Evolutionary conservation across 1,140 invertebrate genomes (phyloP).

Genomic region (Eurosta solidaginis): DNA sequence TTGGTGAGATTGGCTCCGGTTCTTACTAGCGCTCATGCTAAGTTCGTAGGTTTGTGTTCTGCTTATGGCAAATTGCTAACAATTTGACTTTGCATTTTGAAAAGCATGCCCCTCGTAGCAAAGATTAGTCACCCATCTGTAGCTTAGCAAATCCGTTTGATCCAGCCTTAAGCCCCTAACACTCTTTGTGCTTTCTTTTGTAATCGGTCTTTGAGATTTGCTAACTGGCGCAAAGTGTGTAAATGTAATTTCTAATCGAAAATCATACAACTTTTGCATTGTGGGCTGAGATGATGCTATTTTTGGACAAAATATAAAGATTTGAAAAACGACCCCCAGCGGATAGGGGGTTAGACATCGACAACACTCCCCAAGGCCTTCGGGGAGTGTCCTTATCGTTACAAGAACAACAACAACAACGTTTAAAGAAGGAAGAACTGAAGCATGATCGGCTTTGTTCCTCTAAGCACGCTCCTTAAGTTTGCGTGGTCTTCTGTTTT

Average conservation of each 20-base stretch:
- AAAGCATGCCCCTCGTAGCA: slow-evolving; percentile 41
- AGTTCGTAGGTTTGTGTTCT: not conserved
- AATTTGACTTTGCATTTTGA: slow-evolving; percentile 52
- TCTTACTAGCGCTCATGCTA: not conserved
- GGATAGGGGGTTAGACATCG: too few relatives aligned
- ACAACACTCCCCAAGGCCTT: too few relatives aligned
- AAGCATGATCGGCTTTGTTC: too few relatives aligned
- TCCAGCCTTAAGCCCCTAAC: not conserved
- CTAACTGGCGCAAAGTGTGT: not conserved
- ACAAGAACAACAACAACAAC: too few relatives aligned
- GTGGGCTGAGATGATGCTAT: not conserved
- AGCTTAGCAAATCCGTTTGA: not conserved
- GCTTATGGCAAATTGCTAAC: slow-evolving; percentile 37
- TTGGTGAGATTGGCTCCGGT: not conserved
- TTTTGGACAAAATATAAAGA: too few relatives aligned
- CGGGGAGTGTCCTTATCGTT: too few relatives aligned
- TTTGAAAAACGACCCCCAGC: too few relatives aligned
- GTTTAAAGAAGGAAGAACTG: too few relatives aligned
- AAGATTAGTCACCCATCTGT: not conserved
- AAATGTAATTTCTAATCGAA: slow-evolving; percentile 24
- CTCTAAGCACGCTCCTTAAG: too few relatives aligned
- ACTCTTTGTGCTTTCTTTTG: not conserved
- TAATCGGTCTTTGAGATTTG: not conserved
- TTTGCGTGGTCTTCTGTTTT: too few relatives aligned
- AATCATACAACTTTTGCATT: not conserved